Base-by-base conservation (phyloP, 2,888 invertebrate species). In the Phragmatobia fuliginosa region DNA sequence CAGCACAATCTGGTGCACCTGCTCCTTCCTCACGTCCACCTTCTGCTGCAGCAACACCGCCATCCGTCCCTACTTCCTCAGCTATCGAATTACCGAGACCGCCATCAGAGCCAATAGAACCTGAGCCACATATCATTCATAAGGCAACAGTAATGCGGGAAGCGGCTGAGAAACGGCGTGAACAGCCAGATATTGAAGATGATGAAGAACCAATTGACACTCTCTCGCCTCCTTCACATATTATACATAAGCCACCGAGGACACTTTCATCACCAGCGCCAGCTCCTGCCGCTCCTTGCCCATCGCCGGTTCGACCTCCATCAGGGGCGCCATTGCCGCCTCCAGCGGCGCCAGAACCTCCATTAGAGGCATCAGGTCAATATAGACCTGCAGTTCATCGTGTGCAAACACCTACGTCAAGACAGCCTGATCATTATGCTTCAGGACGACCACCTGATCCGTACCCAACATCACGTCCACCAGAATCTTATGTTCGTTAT, bases 121-220 rank as follows among this genome's bases (percentile, higher is more conserved):
- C 96, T 4, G 95, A 96, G 79, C 93, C 96, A 28, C 96, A 96
- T 76, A 94, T 95, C 70, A 95, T 95, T 61, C 95, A 95, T 77
- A 95, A 95, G 80, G 95, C 95, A 41, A 95, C 95, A 7, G 95
- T 95, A 21, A 95, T 95, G 95, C 91, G 95, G 16, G 95, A 95
- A 77, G 95, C 95, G 56, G 94, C 94, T 33, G 94, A 94, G 78
- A 94, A 94, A 78, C 88, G 95, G 38, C 92, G 94, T 16, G 94
- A 94, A 75, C 89, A 90, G 71, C 92, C 93, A 0, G 94, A 94
- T 61, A 90, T 90, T 21, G 95, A 95, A 63, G 93, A 95, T 73
- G 94, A 94, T 41, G 94, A 94, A 75, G 95, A 94, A 59, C 80
- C 89, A 1, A 85, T 83, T 32, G 92, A 88, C 58, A 90, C 92